A percentile compares a stretch with the other conserved stretches of the same genome.
Evolutionary conservation across 92 coral and sea anemone genomes (phyloP).

Genomic region (Hydrozoanthus gracilis): DNA sequence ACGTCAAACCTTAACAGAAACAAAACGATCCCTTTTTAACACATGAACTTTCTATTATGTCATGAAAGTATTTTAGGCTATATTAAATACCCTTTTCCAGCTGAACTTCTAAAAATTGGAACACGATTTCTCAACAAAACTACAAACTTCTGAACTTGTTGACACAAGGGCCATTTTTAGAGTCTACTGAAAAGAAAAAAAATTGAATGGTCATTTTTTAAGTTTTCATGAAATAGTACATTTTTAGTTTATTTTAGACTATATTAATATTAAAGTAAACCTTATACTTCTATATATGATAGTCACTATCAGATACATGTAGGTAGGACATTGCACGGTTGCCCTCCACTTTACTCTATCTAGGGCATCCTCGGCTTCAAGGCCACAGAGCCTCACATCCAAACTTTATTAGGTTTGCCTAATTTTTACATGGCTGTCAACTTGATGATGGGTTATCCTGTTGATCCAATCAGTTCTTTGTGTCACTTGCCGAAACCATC

Average conservation of each 20-base stretch:
- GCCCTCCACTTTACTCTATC: conserved; percentile 7
- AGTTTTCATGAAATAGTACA: no score
- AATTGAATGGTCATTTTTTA: no score
- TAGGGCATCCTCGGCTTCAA: not conserved
- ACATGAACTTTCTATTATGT: no score
- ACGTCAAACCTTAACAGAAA: conserved; percentile 71
- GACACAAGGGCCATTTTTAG: no score
- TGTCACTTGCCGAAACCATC: not conserved
- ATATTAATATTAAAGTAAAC: no score
- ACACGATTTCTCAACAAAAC: no score
- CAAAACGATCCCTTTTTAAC: not conserved
- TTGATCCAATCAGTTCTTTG: not conserved
- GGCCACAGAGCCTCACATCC: not conserved
- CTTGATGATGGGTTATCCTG: not conserved
- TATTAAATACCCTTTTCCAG: no score
- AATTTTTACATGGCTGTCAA: not conserved
- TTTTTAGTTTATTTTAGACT: no score
- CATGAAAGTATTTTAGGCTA: no score
- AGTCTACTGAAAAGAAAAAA: not conserved
- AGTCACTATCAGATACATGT: not conserved
- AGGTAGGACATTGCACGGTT: not conserved
- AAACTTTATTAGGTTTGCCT: not conserved
- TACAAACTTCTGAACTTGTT: no score
- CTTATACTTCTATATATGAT: no score
- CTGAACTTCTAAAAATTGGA: no score